Percentiles rank a stretch among this genome's conserved stretches.
phyloP scores from a whole-genome alignment of 1,140 invertebrate genomes.

The Apis cerana region DNA sequence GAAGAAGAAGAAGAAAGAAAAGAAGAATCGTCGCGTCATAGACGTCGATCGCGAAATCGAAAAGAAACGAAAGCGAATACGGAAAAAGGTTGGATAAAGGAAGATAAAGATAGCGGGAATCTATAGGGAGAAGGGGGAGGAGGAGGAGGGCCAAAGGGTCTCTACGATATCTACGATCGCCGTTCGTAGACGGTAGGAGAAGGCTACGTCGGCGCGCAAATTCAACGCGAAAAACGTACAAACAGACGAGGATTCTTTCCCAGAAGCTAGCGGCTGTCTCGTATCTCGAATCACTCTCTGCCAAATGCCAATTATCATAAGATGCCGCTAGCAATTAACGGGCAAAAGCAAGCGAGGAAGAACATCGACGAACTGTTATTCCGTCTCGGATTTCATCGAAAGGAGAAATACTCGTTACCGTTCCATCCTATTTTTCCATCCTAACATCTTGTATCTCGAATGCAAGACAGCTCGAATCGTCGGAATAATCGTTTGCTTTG shows the following conservation, averaged over 20 bases:
- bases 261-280: slow-evolving; percentile 70
- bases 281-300: slow-evolving; percentile 69
- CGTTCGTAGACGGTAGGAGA: slow-evolving; percentile 23
- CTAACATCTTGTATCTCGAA: neutral
- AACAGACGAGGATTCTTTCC: slow-evolving; percentile 69
- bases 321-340: slow-evolving; percentile 65
- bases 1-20: neutral
- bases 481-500: neutral
- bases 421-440: neutral
- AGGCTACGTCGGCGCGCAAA: slow-evolving; percentile 50
- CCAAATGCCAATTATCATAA: slow-evolving; percentile 73
- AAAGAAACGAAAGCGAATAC: neutral
- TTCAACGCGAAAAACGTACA: slow-evolving; percentile 66
- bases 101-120: neutral
- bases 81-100: neutral
- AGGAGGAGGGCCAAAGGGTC: slow-evolving; percentile 21
- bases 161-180: slow-evolving; percentile 71
- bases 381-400: neutral
- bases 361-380: slow-evolving; percentile 33
- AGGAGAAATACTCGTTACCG: neutral
- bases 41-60: neutral
- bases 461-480: neutral
- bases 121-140: neutral
- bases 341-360: slow-evolving; percentile 6
- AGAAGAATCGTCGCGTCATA: neutral